These are phyloP conservation scores for Drosophila mimetica DNA, from an alignment of 2,888 invertebrate species.

Conservation along the genomic window DNA sequence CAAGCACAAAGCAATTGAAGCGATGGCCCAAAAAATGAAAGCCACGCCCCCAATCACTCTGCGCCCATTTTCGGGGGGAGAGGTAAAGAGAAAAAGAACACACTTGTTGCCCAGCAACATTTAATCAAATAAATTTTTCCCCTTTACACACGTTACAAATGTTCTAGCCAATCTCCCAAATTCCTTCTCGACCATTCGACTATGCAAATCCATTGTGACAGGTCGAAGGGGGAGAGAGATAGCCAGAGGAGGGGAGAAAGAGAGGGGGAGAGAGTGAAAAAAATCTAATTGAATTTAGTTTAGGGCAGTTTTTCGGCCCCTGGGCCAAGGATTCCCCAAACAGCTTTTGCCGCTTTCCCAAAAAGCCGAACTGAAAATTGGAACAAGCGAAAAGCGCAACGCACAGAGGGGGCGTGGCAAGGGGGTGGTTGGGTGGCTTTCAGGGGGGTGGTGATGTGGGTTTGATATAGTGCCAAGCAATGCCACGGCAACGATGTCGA, in stretches of 20 bases:
- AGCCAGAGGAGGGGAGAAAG: neutral
- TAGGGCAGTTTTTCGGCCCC: constrained; percentile 64
- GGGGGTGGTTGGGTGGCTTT: neutral
- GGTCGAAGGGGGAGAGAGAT: constrained; percentile 5
- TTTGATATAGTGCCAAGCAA: constrained; percentile 55
- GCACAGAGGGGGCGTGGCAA: constrained; percentile 31
- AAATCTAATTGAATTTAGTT: constrained; percentile 74
- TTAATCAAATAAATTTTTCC: constrained; percentile 67
- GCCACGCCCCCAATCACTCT: constrained; percentile 24
- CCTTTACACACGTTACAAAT: constrained; percentile 66
- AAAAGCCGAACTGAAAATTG: constrained; percentile 42
- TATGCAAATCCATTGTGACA: constrained; percentile 73
- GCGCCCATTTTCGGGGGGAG: neutral
- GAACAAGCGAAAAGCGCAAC: constrained; percentile 67
- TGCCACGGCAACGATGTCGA: constrained; percentile 48
- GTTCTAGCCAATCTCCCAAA: constrained; percentile 24
- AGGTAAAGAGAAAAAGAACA: neutral
- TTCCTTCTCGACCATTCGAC: constrained; percentile 18
- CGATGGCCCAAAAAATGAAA: constrained; percentile 9
- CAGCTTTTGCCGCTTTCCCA: constrained; percentile 3
- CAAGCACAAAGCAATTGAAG: constrained; percentile 31
- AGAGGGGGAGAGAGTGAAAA: constrained; percentile 16
- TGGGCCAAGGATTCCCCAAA: constrained; percentile 45
- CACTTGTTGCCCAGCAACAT: constrained; percentile 65
- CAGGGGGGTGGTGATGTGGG: constrained; percentile 4